Percentiles rank a stretch among this genome's conserved stretches.
phyloP scores from a whole-genome alignment of 2,797 vertebrate genomes.

The Argya squamiceps region DNA sequence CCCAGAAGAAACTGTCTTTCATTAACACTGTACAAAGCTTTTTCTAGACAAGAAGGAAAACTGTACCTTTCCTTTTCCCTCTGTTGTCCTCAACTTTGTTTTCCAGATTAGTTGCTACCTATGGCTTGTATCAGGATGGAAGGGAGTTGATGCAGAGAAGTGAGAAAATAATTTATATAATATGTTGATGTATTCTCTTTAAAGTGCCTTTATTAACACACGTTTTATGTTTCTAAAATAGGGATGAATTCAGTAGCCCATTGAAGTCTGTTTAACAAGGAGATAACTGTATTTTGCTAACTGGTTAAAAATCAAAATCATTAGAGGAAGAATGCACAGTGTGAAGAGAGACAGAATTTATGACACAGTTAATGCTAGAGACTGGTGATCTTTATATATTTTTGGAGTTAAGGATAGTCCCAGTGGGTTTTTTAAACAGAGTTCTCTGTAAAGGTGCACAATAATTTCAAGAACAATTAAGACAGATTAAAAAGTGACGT shows the following conservation, averaged over 20 bases:
- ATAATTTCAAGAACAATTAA: not conserved
- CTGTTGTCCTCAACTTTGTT: not conserved
- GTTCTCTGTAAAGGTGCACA: not conserved
- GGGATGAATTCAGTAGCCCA: constrained; percentile 24
- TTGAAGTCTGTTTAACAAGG: constrained; percentile 44
- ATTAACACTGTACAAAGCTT: constrained; percentile 37
- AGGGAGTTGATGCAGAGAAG: not conserved
- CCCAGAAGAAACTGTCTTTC: constrained; percentile 38
- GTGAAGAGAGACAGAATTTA: not conserved
- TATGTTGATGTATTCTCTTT: constrained; percentile 4
- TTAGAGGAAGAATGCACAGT: not conserved
- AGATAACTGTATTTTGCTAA: constrained; percentile 51
- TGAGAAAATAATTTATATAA: constrained; percentile 29
- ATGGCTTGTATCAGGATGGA: not conserved
- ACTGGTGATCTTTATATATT: not conserved
- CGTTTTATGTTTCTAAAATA: constrained; percentile 41
- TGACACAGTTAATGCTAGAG: not conserved
- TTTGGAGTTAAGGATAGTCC: not conserved
- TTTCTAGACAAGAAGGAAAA: constrained; percentile 32
- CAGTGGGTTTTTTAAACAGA: not conserved
- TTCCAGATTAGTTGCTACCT: constrained; percentile 21
- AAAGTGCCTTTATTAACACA: constrained; percentile 45
- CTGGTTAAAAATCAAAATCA: constrained; percentile 12
- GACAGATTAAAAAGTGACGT: not conserved
- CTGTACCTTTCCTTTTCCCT: not conserved